A percentile compares a stretch with the other conserved stretches of the same genome.
Conservation (phyloP, 2,113 vertebrate genomes). For the Edolisoma coerulescens region DNA sequence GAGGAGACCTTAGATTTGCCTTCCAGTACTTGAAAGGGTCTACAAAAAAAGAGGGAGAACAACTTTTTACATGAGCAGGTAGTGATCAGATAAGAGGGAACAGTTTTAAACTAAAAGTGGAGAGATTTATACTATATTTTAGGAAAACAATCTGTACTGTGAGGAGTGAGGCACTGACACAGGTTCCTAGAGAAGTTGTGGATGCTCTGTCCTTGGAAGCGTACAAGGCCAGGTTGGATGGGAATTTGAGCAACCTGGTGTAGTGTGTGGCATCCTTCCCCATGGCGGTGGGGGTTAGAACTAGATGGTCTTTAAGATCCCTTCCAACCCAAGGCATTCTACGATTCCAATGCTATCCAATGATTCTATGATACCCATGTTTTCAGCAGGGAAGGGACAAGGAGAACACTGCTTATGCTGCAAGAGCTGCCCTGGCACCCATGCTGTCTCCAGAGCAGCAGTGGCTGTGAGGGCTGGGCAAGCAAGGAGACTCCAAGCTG, state of each 20-base stretch:
- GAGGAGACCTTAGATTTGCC: neutral
- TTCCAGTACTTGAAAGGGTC: neutral
- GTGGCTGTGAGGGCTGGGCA: neutral
- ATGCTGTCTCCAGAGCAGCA: neutral
- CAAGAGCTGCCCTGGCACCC: neutral
- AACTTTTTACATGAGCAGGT: neutral
- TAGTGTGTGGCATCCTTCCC: neutral
- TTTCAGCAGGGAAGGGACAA: neutral
- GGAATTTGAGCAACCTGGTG: neutral
- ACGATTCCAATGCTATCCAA: neutral
- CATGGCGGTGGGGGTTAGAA: neutral
- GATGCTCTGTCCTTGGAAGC: neutral
- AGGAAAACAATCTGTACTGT: neutral
- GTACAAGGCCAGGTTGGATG: neutral
- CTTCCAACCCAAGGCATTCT: neutral
- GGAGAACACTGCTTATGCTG: fast-evolving
- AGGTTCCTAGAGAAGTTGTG: neutral
- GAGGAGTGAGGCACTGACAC: neutral
- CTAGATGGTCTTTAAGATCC: neutral
- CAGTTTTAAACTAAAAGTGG: neutral
- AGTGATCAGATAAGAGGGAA: neutral
- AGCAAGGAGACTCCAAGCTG: neutral
- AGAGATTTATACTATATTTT: neutral
- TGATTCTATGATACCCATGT: neutral
- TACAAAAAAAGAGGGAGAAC: neutral